Conservation (phyloP, 2,888 invertebrate species). For the Drosophila austrosaltans region DNA sequence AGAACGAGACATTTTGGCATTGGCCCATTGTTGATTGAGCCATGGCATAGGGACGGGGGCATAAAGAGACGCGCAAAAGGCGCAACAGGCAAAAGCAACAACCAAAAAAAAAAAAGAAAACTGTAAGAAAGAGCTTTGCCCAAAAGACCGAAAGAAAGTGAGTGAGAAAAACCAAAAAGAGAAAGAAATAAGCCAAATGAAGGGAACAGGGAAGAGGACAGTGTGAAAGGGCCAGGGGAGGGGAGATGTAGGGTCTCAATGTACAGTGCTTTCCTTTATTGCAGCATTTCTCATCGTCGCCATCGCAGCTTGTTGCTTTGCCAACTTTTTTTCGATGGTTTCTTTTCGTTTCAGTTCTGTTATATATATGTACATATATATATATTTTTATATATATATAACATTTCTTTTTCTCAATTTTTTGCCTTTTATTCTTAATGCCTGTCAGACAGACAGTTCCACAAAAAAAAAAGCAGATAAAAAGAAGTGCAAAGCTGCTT, state of each 20-base stretch:
- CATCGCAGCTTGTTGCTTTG: constrained; percentile 75
- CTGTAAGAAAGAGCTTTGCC: constrained; percentile 11
- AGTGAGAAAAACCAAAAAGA: constrained; percentile 4
- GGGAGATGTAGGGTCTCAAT: constrained; percentile 14
- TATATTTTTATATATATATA: neutral
- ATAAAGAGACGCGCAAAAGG: constrained; percentile 67
- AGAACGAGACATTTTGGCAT: constrained; percentile 70
- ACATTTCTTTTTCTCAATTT: neutral
- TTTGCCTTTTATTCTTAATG: constrained; percentile 12
- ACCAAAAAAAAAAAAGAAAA: constrained; percentile 23
- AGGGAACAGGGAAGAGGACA: constrained; percentile 1
- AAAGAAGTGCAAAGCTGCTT: constrained; percentile 1
- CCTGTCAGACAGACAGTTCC: constrained; percentile 25
- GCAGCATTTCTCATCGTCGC: constrained; percentile 54
- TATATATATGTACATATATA: no score
- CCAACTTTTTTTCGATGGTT: constrained; percentile 64
- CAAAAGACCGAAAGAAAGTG: constrained; percentile 27
- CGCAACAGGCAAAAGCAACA: constrained; percentile 63
- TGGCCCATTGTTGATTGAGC: constrained; percentile 54
- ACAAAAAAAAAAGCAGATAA: constrained; percentile 14
- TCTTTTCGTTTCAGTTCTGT: constrained; percentile 12
- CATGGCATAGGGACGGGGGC: neutral
- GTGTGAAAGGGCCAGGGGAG: neutral
- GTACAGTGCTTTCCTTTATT: constrained; percentile 18
- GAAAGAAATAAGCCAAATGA: neutral